Base-by-base conservation (phyloP, 1,140 invertebrate species). In the Drosophila fuyamai region DNA sequence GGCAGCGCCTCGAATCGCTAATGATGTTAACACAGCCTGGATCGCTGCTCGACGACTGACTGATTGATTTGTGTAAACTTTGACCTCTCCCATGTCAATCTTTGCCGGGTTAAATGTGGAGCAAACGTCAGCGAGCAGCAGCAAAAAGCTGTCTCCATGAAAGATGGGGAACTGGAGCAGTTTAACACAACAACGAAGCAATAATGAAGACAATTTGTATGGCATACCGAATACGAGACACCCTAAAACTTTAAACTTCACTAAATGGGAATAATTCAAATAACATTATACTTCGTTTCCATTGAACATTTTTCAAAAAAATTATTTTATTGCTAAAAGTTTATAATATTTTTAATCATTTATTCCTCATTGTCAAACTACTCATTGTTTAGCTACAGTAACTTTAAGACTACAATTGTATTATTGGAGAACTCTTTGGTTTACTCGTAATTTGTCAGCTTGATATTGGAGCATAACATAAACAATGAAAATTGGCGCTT, bases 51-150 rank as follows among this genome's bases (percentile, higher is more conserved):
- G 62, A 9, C 40, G 50, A 71, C 56, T 65, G 50, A 71, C 65
- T 82, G 83, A 88, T 88, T 88, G 83, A 88, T 89, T 89, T 80
- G 65, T 83, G 80, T 89, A 77, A 86, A 83, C 83, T 88, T 63
- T 88, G 84, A 89, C 79, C 72, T 62, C 47, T 74, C 60, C 38
- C 79, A 65, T 82, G 74, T 66, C 60, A 70, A 73, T 61, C 56
- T 57, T 18, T 55, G 29, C 12, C 14, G 67, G 56, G 36, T 62
- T 47, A 57, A 81, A 81, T 63, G 48, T 71, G 61, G 72, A 66
- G 72, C 79, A 81, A 61, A 16, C 47, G 44, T 67, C 71, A 63
- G 23, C 23, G 74, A 50, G 27, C 73, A 76, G 44, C 40, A 70
- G 51, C 58, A 55, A 55, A 44, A 23, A 56, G 44, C 36, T 72